Conservation (phyloP, 2,888 invertebrate genomes). For the Athalia rosae region DNA sequence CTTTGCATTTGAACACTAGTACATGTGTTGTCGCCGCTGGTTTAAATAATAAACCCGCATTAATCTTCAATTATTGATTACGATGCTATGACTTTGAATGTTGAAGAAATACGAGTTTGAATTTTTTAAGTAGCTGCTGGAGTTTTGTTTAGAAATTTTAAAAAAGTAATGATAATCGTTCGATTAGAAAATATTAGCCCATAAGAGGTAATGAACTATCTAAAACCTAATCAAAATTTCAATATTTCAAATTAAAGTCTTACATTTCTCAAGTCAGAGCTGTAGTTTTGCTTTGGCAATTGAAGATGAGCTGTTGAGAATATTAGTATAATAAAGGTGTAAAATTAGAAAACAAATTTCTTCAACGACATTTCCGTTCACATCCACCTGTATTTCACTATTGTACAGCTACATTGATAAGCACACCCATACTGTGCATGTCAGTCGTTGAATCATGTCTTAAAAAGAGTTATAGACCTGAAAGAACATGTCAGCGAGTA, state of each 20-base stretch:
- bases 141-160: too few relatives aligned
- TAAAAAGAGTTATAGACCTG: constrained; percentile 17
- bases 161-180: too few relatives aligned
- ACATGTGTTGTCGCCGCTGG: constrained; percentile 72
- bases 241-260: too few relatives aligned
- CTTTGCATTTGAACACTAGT: constrained; percentile 58
- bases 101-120: too few relatives aligned
- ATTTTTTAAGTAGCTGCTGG: too few relatives aligned
- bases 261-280: too few relatives aligned
- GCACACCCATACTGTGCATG: constrained; percentile 34
- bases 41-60: constrained; percentile 59
- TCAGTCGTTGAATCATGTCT: constrained; percentile 38
- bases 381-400: constrained; percentile 39
- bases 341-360: constrained; percentile 14
- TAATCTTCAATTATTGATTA: background rate
- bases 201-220: too few relatives aligned
- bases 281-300: background rate
- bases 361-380: constrained; percentile 25
- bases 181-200: too few relatives aligned
- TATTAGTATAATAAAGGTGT: background rate
- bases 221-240: too few relatives aligned
- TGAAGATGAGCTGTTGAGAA: background rate
- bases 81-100: too few relatives aligned
- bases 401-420: constrained; percentile 37
- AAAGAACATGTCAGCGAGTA: constrained; percentile 22